A percentile compares a stretch with the other conserved stretches of the same genome.
Conservation (phyloP, 2,797 vertebrate species). For the Paguma larvata region DNA sequence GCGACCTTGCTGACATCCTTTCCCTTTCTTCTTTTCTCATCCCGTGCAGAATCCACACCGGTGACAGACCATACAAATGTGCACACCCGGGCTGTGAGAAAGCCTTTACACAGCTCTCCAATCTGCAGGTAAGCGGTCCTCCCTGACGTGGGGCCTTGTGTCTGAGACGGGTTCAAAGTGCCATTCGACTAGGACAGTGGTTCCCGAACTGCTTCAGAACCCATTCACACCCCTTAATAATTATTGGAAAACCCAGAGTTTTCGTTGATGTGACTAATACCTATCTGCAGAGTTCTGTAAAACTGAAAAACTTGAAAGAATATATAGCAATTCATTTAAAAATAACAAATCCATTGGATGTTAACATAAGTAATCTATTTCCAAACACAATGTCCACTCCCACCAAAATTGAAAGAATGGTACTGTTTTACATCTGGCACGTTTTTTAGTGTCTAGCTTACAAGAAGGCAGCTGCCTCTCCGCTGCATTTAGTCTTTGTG, state of each 20-base stretch:
- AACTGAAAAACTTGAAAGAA: constrained; percentile 43
- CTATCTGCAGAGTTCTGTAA: background rate
- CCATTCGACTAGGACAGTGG: background rate
- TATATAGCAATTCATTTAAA: constrained; percentile 2
- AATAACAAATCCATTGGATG: background rate
- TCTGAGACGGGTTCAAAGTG: background rate
- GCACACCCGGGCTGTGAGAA: constrained; percentile 98
- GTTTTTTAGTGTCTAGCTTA: background rate
- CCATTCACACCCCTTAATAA: background rate
- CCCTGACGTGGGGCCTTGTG: background rate
- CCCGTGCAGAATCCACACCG: constrained; percentile 97
- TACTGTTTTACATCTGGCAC: background rate
- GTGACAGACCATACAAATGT: constrained; percentile 98
- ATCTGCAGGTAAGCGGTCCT: constrained; percentile 95
- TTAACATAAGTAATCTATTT: constrained; percentile 15
- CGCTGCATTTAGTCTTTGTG: background rate
- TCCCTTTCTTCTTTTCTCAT: constrained; percentile 81
- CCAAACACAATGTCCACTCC: background rate
- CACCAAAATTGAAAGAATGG: background rate
- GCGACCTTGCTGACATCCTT: constrained; percentile 73
- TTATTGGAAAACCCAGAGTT: background rate
- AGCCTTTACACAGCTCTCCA: constrained; percentile 99
- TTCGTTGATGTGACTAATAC: background rate
- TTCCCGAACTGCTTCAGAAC: background rate
- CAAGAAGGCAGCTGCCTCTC: background rate